These are phyloP conservation scores for Chloroceryle inda DNA, from an alignment of 2,797 vertebrate genomes.

Conservation along the genomic window DNA sequence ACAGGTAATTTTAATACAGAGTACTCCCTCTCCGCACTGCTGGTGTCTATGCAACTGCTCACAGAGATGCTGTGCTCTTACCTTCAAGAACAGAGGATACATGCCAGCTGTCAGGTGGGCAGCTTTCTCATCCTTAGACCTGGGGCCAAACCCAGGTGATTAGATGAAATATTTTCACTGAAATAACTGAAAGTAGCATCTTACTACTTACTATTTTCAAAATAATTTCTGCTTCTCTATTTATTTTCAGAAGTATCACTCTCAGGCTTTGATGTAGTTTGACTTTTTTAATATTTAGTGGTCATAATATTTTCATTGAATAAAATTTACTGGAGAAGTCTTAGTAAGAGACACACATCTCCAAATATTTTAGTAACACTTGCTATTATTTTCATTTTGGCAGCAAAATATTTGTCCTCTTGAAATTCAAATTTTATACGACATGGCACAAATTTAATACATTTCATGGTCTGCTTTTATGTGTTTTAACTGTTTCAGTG, in stretches of 20 bases:
- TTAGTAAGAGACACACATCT: neutral
- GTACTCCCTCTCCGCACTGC: neutral
- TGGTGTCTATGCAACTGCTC: neutral
- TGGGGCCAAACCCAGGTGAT: neutral
- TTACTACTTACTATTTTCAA: neutral
- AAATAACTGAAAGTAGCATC: neutral
- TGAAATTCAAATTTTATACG: neutral
- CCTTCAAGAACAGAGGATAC: neutral
- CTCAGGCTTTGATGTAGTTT: neutral
- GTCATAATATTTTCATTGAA: neutral
- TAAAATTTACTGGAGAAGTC: neutral
- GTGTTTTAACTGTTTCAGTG: neutral
- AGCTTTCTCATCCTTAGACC: neutral
- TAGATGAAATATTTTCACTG: neutral
- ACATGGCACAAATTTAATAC: neutral
- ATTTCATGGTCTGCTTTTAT: neutral
- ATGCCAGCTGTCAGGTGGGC: neutral
- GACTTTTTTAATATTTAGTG: neutral
- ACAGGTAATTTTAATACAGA: neutral
- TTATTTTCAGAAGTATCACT: neutral
- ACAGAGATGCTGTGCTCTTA: neutral
- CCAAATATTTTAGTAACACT: neutral
- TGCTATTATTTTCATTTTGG: neutral
- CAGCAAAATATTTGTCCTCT: neutral
- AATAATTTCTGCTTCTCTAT: neutral